Evolutionary conservation across 2,888 invertebrate species (phyloP), one percentile per base, ranked within the genome.

Genomic region (Habrosyne pyritoides): DNA sequence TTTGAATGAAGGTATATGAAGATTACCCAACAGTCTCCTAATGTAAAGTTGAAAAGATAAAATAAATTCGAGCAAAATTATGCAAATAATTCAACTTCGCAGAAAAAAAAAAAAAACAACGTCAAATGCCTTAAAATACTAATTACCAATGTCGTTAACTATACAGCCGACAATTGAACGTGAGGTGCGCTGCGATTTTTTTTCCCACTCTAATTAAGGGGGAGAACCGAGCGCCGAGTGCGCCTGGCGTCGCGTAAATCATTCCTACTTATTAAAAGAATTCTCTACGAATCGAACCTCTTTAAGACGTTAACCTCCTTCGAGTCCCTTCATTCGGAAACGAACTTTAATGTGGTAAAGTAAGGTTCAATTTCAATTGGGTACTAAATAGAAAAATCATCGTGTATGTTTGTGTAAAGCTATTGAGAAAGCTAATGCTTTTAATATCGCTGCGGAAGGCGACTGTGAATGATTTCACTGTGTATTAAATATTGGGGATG

Each of bases 211-310:
- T 90, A 90, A 91, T 90, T 91, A 90, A 68, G 64, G 60, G 80
- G 82, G 79, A 74, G 73, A 67, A 60, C 46, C 18, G 57, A 60
- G 77, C 81, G 66, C 88, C 91, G 79, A 77, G 80, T 91, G 91
- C 74, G 71, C 73, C 64, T 91, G 91, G 87, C 90, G 78, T 76
- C 79, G 82, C 87, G 91, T 91, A 91, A 91, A 91, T 91, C 91
- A 91, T 88, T 77, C 79, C 69, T 79, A 81, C 88, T 91, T 91
- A 91, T 91, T 91, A 91, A 91, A 91, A 89, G 84, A 87, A 87
- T 84, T 81, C 79, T 77, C 79, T 77, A 78, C 81, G 84, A 88
- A 89, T 89, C 89, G 84, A 88, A 89, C 82, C 81, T 84, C 80
- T 79, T 86, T 81, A 86, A 85, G 87, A 81, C 78, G 75, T 76